phyloP scores from a whole-genome alignment of 1,140 invertebrate species.

The Ostrea edulis region DNA sequence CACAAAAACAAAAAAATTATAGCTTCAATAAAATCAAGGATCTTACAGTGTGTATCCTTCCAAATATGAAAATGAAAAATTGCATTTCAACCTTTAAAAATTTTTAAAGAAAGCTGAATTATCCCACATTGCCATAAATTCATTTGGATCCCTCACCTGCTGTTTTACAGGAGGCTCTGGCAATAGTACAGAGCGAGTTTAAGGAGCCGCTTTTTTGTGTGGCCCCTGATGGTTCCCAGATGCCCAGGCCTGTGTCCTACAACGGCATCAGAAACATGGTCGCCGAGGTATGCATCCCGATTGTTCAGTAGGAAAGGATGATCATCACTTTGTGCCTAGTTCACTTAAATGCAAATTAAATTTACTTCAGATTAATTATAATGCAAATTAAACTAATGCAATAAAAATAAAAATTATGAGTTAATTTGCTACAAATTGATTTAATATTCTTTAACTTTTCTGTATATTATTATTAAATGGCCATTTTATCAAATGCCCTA shows the following conservation, averaged over 20 bases:
- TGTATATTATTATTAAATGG: too few species aligned
- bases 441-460: too few species aligned
- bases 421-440: too few species aligned
- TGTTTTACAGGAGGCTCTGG: constrained; percentile 69
- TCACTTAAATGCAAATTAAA: too few species aligned
- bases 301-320: background rate
- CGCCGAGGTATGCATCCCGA: constrained; percentile 70
- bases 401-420: too few species aligned
- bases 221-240: constrained; percentile 68
- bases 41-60: too few species aligned
- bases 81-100: background rate
- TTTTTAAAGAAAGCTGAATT: background rate
- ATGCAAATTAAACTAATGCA: too few species aligned
- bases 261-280: constrained; percentile 75
- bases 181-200: constrained; percentile 73
- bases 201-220: constrained; percentile 70
- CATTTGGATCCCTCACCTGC: background rate
- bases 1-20: too few species aligned
- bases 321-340: background rate
- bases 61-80: background rate
- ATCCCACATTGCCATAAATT: too few species aligned
- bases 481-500: too few species aligned
- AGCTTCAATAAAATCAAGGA: too few species aligned
- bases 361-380: too few species aligned
- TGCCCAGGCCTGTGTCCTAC: constrained; percentile 74